phyloP scores from a whole-genome alignment of 2,113 vertebrate genomes.

The Apodemus sylvaticus region DNA sequence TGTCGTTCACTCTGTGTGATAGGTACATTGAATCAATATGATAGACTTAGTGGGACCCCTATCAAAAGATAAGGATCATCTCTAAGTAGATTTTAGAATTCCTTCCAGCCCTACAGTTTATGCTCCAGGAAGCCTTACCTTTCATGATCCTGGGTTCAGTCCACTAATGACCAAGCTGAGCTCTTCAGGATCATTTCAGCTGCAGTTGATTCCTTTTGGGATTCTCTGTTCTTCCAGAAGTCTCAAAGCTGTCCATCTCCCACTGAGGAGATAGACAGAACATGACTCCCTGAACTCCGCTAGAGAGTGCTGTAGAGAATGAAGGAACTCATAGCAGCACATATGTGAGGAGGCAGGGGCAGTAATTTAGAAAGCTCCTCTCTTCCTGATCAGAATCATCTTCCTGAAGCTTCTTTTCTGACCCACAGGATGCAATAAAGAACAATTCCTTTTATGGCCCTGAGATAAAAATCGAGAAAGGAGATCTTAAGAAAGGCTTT shows the following conservation, averaged over 20 bases:
- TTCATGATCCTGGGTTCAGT: not conserved
- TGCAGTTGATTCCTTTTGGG: not conserved
- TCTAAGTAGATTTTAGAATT: not conserved
- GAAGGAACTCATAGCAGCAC: not conserved
- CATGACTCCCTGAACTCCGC: not conserved
- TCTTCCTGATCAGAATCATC: not conserved
- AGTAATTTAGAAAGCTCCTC: not conserved
- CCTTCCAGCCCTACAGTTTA: not conserved
- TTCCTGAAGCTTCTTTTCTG: slow-evolving; percentile 54
- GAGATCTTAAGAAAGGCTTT: slow-evolving; percentile 92
- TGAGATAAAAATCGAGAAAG: slow-evolving; percentile 90
- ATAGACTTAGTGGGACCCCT: not conserved
- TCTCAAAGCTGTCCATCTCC: not conserved
- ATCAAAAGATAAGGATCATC: not conserved
- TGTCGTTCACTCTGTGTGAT: not conserved
- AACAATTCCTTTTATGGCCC: slow-evolving; percentile 91
- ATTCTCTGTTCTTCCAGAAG: not conserved
- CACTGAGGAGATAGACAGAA: not conserved
- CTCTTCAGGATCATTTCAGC: not conserved
- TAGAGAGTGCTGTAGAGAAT: not conserved
- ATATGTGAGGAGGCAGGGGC: not conserved
- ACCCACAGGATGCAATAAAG: slow-evolving; percentile 93
- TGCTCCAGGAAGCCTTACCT: not conserved
- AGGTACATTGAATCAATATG: not conserved
- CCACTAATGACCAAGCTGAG: not conserved